Base-by-base conservation (phyloP, 1,140 invertebrate species). In the Bombus pyrosoma region DNA sequence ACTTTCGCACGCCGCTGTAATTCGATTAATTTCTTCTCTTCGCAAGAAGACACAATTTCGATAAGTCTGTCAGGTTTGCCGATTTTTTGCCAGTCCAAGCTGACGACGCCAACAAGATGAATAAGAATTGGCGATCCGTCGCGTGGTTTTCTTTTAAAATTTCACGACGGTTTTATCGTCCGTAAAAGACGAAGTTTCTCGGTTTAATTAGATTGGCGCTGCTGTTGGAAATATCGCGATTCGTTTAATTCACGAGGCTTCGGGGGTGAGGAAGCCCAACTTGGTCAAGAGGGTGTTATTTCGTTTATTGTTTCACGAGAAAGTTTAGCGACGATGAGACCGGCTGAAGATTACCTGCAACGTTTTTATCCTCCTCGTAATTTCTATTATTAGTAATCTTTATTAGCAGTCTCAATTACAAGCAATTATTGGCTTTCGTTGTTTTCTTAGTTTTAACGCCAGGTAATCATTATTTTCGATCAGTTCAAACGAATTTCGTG, bases 81-180 rank as follows among this genome's bases (percentile, higher is more conserved):
- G 0, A 53, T 53, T 53, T 22, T 53, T 71, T 39, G 25, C 22
- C 0, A 9, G 8, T 28, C 10, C 22, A 25, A 10, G 34, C 8
- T 9, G 28, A 5, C 59, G 10, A 13, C 12, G 3, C 22, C 59
- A 62, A n/a, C 28, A n/a, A 62, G 28, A 62, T 62, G 25, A 62
- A 62, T 62, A 62, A 28, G 28, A 62, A 28, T 47, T 53, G 4
- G 34, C 13, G 47, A 53, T 53, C 47, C 18, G 22, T 18, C 80
- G 39, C 39, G 39, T 28, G 9, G 22, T 81, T 59, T 71, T 59
- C 68, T 25, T 81, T 74, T 81, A 25, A 72, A 47, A 75, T 78
- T 34, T 77, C 37, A 32, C 75, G 22, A 25, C 39, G 25, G 59
- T 66, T 79, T 79, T 79, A 79, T 79, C 62, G 62, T 28, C 62